Base-by-base conservation (phyloP, 2,888 invertebrate species). In the Drosophila pseudotalamancana region DNA sequence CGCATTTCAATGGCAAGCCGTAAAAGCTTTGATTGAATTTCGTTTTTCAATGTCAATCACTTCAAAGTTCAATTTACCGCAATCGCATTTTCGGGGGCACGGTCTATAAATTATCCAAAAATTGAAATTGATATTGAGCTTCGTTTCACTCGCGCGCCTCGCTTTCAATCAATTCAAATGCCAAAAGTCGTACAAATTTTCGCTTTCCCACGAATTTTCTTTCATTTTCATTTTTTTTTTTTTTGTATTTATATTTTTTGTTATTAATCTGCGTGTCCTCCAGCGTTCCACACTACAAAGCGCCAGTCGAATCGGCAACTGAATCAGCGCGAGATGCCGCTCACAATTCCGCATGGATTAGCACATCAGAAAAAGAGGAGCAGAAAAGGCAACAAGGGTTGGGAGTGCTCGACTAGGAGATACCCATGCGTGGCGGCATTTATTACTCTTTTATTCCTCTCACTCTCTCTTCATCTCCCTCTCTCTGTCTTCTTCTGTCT, bases 101-200 rank as follows among this genome's bases (percentile, higher is more conserved):
- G 66, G 79, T 54, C 62, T 29, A 83, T 83, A 75, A 79, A 79
- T 79, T 83, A 37, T 34, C 34, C 31, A 29, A 43, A 72, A 75
- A 79, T 78, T 75, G 67, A 59, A 61, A 61, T 59, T 59, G 59
- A 71, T 73, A 75, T 78, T 57, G 79, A 79, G 55, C 35, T 37
- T 34, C 45, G 56, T 50, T 65, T 66, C 71, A 46, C 51, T 74
- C 71, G 62, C 61, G 56, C 79, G 75, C 62, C 18, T 42, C 51
- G 50, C 79, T 62, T 79, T 85, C 86, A 79, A 85, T 85, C 86
- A 79, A 82, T 74, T 70, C 62, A 65, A 85, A 78, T 65, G 83
- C 63, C 82, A 74, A 74, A 65, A 64, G 62, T 70, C 78, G 56
- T 34, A 57, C 32, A 40, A 42, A 42, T 40, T 74, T 78, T 75